Evolutionary conservation across 2,888 invertebrate genomes (phyloP).

Genomic region (Archips xylosteana): DNA sequence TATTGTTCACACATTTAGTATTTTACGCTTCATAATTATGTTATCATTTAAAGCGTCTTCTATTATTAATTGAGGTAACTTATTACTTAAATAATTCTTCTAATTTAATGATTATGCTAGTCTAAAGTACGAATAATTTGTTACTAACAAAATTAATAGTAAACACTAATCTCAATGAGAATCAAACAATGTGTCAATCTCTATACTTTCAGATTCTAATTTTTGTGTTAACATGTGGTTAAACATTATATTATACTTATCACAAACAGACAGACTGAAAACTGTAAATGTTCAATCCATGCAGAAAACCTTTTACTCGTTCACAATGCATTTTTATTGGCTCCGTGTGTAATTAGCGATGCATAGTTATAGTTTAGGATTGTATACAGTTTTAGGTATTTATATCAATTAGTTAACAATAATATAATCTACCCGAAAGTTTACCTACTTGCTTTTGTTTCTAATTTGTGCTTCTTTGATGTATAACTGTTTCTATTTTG

Average conservation of each 20-base stretch:
- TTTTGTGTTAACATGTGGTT: not conserved
- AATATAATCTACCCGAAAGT: too few species aligned
- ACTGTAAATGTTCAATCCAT: not conserved
- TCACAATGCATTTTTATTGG: not conserved
- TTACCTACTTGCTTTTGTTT: too few species aligned
- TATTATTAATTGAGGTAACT: slow-evolving; percentile 28
- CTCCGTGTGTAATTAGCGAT: not conserved
- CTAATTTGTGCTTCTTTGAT: too few species aligned
- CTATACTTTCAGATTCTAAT: not conserved
- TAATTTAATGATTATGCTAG: slow-evolving; percentile 64
- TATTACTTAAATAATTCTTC: slow-evolving; percentile 61
- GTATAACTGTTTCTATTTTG: too few species aligned
- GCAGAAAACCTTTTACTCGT: not conserved
- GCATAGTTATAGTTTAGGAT: too few species aligned
- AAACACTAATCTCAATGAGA: not conserved
- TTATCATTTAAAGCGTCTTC: slow-evolving; percentile 24
- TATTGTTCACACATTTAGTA: slow-evolving; percentile 60
- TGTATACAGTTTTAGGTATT: too few species aligned
- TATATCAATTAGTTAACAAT: too few species aligned
- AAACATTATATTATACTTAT: not conserved
- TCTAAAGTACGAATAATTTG: slow-evolving; percentile 48
- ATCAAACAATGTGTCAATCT: not conserved
- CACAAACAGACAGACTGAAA: not conserved
- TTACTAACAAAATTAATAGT: slow-evolving; percentile 52
- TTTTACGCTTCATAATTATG: slow-evolving; percentile 60